A percentile compares a stretch with the other conserved stretches of the same genome.
These are phyloP conservation scores for Plagiodera versicolora DNA, from an alignment of 2,888 invertebrate genomes.

Conservation along the genomic window DNA sequence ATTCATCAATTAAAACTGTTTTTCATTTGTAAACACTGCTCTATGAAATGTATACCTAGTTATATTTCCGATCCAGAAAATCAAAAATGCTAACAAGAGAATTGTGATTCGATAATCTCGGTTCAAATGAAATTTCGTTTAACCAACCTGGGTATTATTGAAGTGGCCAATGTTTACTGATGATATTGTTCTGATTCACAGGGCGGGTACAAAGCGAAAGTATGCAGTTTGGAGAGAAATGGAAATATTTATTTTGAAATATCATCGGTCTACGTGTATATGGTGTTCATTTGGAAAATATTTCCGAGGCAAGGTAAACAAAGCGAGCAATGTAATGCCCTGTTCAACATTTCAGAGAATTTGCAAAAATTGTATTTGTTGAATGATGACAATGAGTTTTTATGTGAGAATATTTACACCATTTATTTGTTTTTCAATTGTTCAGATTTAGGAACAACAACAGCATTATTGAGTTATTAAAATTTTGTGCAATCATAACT, in stretches of 20 bases:
- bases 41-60: too few species aligned
- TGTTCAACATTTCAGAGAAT: background rate
- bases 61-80: too few species aligned
- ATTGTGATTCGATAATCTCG: too few species aligned
- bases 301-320: background rate
- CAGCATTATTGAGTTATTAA: too few species aligned
- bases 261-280: background rate
- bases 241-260: slow-evolving; percentile 40
- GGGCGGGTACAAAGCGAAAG: slow-evolving; percentile 14
- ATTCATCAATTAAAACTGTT: too few species aligned
- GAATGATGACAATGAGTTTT: too few species aligned
- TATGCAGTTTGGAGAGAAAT: slow-evolving; percentile 26
- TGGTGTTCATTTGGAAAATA: background rate
- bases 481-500: too few species aligned
- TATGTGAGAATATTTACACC: background rate
- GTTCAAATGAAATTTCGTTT: background rate
- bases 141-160: background rate
- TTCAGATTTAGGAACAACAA: too few species aligned
- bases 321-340: background rate
- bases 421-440: too few species aligned
- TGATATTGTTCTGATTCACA: background rate
- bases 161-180: background rate
- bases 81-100: too few species aligned
- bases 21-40: too few species aligned
- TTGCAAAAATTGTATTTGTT: background rate